Conservation (phyloP, 2,888 invertebrate species). For the Exephanes ischioxanthus region DNA sequence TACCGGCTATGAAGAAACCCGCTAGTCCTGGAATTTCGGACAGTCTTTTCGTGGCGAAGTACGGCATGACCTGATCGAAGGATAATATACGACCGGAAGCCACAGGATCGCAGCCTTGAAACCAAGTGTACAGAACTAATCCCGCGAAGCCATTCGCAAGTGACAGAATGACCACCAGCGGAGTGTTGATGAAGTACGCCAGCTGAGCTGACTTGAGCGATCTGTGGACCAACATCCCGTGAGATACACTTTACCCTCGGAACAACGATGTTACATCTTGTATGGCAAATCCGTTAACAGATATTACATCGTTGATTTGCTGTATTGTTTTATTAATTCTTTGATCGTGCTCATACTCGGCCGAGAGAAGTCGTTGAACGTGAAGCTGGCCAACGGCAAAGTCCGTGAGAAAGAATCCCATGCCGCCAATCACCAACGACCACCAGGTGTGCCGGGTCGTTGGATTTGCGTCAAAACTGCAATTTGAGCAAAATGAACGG, state of each 20-base stretch:
- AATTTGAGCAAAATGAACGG: no score
- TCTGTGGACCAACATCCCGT: conserved; percentile 2
- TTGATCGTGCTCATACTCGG: conserved; percentile 86
- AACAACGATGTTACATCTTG: background rate
- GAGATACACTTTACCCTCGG: background rate
- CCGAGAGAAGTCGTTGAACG: conserved; percentile 90
- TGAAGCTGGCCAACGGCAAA: conserved; percentile 96
- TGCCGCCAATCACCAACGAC: conserved; percentile 91
- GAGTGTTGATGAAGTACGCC: conserved; percentile 92
- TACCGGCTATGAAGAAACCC: conserved; percentile 81
- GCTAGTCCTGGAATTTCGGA: conserved; percentile 68
- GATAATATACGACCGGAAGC: conserved; percentile 87
- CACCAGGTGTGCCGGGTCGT: conserved; percentile 94
- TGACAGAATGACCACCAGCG: conserved; percentile 90
- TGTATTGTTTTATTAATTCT: no score
- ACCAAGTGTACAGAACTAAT: conserved; percentile 93
- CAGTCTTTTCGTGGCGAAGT: conserved; percentile 28
- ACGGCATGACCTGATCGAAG: conserved; percentile 85
- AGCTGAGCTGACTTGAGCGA: conserved; percentile 54
- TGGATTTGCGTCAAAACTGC: conserved; percentile 91
- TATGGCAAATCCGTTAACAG: no score
- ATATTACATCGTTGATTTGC: no score
- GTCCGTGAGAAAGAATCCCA: conserved; percentile 90
- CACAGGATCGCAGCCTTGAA: conserved; percentile 93
- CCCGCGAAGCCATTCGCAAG: conserved; percentile 89